Percentiles rank a stretch among this genome's conserved stretches.
Conservation (phyloP, 2,113 vertebrate species). For the Vulpes vulpes region DNA sequence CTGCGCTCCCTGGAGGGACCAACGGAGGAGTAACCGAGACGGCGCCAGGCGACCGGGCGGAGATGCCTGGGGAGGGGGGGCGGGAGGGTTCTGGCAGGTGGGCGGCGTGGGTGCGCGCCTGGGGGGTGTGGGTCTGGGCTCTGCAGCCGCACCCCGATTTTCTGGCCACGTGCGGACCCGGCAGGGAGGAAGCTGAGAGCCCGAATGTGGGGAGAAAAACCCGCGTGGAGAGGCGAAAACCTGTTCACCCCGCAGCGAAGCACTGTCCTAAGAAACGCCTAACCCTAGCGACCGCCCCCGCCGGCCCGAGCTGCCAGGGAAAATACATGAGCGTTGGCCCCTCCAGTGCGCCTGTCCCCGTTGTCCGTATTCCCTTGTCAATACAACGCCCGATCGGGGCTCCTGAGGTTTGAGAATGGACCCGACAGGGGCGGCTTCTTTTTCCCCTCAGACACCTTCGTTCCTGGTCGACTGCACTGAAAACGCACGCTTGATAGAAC, state of each 20-base stretch:
- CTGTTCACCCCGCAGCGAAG: not conserved
- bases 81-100: too few species aligned
- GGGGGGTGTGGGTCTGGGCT: not conserved
- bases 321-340: fast-evolving
- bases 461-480: not conserved
- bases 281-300: fast-evolving
- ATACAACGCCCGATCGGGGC: fast-evolving
- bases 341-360: fast-evolving
- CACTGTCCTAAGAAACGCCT: not conserved
- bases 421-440: fast-evolving
- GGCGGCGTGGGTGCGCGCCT: fast-evolving
- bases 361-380: not conserved
- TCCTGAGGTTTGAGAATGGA: not conserved
- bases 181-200: not conserved
- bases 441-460: not conserved
- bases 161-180: fast-evolving
- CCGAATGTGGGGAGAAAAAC: not conserved
- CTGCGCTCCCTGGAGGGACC: not conserved
- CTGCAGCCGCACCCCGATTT: fast-evolving
- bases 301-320: fast-evolving
- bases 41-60: not conserved
- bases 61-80: fast-evolving
- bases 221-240: not conserved
- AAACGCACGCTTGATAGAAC: not conserved
- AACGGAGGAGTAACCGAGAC: fast-evolving